Evolutionary conservation across 1,140 invertebrate genomes (phyloP).

Genomic region (Meloidogyne chitwoodi): DNA sequence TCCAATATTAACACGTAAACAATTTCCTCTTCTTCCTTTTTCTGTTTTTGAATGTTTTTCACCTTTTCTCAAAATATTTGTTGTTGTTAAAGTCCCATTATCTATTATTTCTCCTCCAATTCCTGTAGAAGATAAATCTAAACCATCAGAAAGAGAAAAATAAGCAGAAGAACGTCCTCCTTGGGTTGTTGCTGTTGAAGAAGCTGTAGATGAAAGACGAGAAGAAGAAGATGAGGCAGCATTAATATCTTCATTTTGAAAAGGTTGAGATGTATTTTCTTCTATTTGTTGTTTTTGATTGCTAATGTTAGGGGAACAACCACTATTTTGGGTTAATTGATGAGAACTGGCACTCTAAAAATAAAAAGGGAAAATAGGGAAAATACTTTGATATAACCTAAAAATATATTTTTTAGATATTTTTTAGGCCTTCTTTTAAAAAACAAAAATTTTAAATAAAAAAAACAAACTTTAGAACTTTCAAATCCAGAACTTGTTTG

Average conservation of each 20-base stretch:
- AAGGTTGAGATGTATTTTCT: not conserved
- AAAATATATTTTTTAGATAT: too few species aligned
- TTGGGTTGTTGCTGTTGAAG: slow-evolving; percentile 23
- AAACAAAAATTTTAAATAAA: too few species aligned
- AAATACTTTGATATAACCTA: not conserved
- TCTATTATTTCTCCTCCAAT: not conserved
- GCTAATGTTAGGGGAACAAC: not conserved
- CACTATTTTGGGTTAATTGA: slow-evolving; percentile 21
- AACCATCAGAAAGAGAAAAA: slow-evolving; percentile 19
- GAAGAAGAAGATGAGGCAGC: slow-evolving; percentile 4
- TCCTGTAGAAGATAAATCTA: not conserved
- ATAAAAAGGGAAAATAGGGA: not conserved
- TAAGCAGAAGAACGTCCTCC: slow-evolving; percentile 25
- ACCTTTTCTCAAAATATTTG: not conserved
- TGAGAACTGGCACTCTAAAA: slow-evolving; percentile 9
- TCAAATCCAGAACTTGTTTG: slow-evolving; percentile 42
- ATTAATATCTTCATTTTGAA: slow-evolving; percentile 1
- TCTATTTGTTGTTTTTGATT: not conserved
- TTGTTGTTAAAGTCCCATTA: slow-evolving; percentile 16
- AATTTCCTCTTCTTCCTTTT: slow-evolving; percentile 12
- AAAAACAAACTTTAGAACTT: slow-evolving; percentile 34
- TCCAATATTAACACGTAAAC: slow-evolving; percentile 60
- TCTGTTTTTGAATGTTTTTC: not conserved
- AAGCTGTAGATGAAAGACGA: slow-evolving; percentile 9
- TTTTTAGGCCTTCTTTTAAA: too few species aligned